Base-by-base conservation (phyloP, 1,140 invertebrate species). In the Drosophila novamexicana region DNA sequence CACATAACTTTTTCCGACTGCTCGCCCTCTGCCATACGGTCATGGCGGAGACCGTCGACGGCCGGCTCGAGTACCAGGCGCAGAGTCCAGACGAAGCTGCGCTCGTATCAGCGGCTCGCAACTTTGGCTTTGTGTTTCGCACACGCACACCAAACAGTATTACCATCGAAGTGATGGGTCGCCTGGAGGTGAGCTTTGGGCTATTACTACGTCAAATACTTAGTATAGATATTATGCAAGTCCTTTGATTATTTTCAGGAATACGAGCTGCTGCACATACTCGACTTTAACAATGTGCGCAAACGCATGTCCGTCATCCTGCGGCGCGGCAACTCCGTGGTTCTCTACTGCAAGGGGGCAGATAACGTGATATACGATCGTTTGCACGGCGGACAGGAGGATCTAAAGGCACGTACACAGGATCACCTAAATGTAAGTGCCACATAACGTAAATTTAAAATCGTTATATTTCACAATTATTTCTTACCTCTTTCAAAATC, bases 301-400 rank as follows among this genome's bases (percentile, higher is more conserved):
- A 99, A 99, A 94, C 94, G 99, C 93, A 99, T 99, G 99, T 99
- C 98, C 57, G 98, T 99, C 56, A 98, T 99, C 91, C 94, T 98
- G 75, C 94, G 96, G 91, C 96, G 95, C 82, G 96, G 98, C 88
- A 97, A 97, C 40, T 95, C 96, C 90, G 95, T 99, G 77, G 95
- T 95, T 88, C 94, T 99, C 71, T 98, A 98, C 92, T 99, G 98
- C 93, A 99, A 99, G 95, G 98, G 99, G 75, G 99, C 99, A 53
- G 99, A 99, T 94, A 99, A 98, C 93, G 97, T 99, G 72, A 97
- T 99, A 92, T 98, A 98, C 93, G 97, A 98, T 93, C 95, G 98
- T 84, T 94, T 99, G 84, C 96, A 96, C 93, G 92, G 94, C 58
- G 95, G 95, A 39, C 95, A 95, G 91, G 95, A 96, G 12, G 95